phyloP scores from a whole-genome alignment of 2,797 vertebrate species.

The Xenops minutus region DNA sequence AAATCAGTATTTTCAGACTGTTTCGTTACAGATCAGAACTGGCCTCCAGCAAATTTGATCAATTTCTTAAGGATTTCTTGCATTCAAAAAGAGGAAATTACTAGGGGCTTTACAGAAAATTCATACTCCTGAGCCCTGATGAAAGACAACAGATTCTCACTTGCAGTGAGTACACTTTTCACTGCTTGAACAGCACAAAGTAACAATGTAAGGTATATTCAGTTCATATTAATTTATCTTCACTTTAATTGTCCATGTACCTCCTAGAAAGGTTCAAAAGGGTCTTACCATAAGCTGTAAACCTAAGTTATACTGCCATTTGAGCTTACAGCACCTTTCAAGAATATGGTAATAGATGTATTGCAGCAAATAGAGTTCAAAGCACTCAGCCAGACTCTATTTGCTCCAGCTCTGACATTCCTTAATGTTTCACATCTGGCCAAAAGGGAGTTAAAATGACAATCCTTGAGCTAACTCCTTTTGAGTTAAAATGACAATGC shows the following conservation, averaged over 20 bases:
- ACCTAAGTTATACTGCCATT: background rate
- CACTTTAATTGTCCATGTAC: background rate
- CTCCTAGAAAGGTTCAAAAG: background rate
- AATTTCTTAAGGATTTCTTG: background rate
- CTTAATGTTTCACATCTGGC: background rate
- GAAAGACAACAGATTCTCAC: background rate
- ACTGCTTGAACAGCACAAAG: background rate
- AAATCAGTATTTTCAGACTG: background rate
- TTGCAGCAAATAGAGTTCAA: background rate
- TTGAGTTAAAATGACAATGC: background rate
- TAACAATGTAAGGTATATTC: background rate
- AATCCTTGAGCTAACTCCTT: background rate
- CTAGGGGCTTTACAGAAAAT: background rate
- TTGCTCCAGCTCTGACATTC: background rate
- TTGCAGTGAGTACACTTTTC: background rate
- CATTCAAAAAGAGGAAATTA: background rate
- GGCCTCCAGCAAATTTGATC: background rate
- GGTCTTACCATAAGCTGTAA: background rate
- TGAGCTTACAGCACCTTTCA: background rate
- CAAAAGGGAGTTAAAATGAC: background rate
- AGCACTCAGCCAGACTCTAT: background rate
- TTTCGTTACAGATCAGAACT: background rate
- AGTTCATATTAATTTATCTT: background rate
- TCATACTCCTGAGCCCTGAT: background rate
- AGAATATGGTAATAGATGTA: background rate